These are phyloP conservation scores for Synergus umbraculus DNA, from an alignment of 2,888 invertebrate genomes.

Conservation along the genomic window DNA sequence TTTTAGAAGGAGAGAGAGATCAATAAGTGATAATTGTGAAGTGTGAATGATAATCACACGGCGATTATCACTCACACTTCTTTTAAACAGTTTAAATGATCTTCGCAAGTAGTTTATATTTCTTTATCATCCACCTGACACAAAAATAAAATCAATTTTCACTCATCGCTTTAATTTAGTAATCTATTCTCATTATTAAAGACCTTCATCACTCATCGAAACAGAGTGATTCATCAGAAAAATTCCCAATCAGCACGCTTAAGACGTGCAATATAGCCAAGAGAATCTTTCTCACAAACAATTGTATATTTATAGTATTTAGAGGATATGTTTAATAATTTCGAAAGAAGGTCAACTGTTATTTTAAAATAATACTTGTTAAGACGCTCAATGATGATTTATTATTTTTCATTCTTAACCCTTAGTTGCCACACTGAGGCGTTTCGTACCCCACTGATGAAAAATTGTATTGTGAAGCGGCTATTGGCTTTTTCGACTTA, in stretches of 20 bases:
- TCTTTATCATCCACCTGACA: neutral
- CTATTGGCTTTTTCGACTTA: no score
- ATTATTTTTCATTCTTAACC: neutral
- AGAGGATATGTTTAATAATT: neutral
- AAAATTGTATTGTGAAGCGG: no score
- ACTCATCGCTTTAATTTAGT: neutral
- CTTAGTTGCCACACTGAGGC: no score
- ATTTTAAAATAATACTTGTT: neutral
- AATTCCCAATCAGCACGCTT: neutral
- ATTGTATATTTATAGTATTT: neutral
- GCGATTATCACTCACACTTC: neutral
- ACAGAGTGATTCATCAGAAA: conserved; percentile 15
- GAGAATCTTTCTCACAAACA: conserved; percentile 17
- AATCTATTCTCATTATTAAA: conserved; percentile 9
- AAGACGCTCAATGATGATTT: neutral
- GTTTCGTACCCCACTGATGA: no score
- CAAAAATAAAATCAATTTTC: neutral
- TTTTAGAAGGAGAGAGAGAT: neutral
- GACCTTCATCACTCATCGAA: conserved; percentile 5
- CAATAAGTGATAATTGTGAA: neutral
- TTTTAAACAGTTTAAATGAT: conserved; percentile 8
- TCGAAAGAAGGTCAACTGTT: neutral
- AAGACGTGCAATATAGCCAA: conserved; percentile 20
- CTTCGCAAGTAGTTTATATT: neutral
- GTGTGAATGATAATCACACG: no score